Evolutionary conservation across 2,888 invertebrate species (phyloP), one percentile per base, ranked within the genome.

Genomic region (Hypsopygia costalis): DNA sequence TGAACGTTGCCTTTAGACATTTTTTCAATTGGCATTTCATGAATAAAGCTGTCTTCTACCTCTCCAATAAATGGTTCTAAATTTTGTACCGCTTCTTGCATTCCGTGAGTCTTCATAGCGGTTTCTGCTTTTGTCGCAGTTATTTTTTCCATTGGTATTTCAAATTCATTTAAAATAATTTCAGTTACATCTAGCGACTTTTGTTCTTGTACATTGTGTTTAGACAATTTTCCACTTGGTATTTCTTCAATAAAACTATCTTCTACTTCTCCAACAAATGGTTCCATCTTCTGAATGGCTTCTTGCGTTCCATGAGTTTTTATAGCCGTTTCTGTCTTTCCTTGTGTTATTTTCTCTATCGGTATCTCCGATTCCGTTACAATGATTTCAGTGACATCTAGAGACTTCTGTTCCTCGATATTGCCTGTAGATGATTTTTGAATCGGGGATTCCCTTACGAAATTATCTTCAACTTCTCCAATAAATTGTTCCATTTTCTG

Each of bases 161-260:
- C 79, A 9, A 62, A 56, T 51, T 83, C 85, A 37, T 61, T 64
- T 9, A 55, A 40, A 9, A 77, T 48, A 10, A 73, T 54, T 69
- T 82, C 81, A 3, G 69, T 76, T 10, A 82, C 51, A 48, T 65
- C 52, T 11, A 83, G 43, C 1, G 74, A 69, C 47, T 67, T 74
- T 43, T 72, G 71, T 47, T 69, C 71, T 40, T 73, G 69, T 9
- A 77, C 40, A 31, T 51, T 47, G 33, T 53, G 46, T 37, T 54
- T 67, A 1, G 63, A 29, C 33, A 41, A 46, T 49, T 57, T 62
- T 43, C 51, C 44, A 16, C 25, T 38, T 10, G 55, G 44, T 16
- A 33, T n/a, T 43, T 55, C 49, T 40, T 51, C 47, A 37, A 42
- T 43, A 28, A 16, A 16, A 16, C 16, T 16, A 16, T 51, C 37